A percentile compares a stretch with the other conserved stretches of the same genome.
These are phyloP conservation scores for Callipepla californica DNA, from an alignment of 2,113 vertebrate species.

Conservation along the genomic window DNA sequence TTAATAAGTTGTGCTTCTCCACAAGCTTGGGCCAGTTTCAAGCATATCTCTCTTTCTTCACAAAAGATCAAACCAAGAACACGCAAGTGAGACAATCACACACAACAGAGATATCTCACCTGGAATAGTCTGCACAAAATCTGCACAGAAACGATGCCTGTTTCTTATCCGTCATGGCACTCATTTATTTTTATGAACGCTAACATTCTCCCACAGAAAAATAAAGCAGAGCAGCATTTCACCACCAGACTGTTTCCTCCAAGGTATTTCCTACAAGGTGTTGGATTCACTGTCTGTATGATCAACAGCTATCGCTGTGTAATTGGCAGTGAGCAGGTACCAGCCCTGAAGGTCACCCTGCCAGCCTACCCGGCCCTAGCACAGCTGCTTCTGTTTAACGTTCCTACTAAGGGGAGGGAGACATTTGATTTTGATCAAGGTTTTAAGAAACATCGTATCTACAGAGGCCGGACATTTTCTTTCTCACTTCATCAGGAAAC, in stretches of 20 bases:
- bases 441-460: conserved; percentile 57
- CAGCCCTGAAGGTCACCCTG: conserved; percentile 48
- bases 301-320: conserved; percentile 34
- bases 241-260: conserved; percentile 38
- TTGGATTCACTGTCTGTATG: conserved; percentile 56
- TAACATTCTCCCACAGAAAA: conserved; percentile 20
- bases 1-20: not conserved
- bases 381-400: conserved; percentile 68
- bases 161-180: conserved; percentile 34
- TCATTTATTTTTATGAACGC: conserved; percentile 40
- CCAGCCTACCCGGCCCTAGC: conserved; percentile 4
- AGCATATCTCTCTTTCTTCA: not conserved
- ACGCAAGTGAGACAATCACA: not conserved
- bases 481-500: conserved; percentile 70
- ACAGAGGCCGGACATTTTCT: conserved; percentile 55
- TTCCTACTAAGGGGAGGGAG: conserved; percentile 36
- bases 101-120: conserved; percentile 12
- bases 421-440: conserved; percentile 72
- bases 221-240: conserved; percentile 35
- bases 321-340: conserved; percentile 59
- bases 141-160: not conserved
- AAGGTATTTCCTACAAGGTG: conserved; percentile 64
- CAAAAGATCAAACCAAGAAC: not conserved
- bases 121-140: not conserved
- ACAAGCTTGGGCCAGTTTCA: not conserved